Conservation (phyloP, 2,888 invertebrate genomes). For the Rotaria sp. region DNA sequence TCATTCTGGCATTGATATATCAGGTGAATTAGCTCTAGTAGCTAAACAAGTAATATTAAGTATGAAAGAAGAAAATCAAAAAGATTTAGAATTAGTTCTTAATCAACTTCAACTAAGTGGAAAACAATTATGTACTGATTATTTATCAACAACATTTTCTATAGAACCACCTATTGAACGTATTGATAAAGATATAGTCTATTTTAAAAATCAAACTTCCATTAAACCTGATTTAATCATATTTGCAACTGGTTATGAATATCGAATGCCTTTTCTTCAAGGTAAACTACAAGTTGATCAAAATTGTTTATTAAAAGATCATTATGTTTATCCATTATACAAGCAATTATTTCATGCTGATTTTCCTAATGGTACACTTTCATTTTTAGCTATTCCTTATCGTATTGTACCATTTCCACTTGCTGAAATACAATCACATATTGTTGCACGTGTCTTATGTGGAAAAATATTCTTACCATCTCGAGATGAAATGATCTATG, state of each 20-base stretch:
- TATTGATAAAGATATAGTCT: background rate
- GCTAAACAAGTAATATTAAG: background rate
- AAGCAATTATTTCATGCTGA: background rate
- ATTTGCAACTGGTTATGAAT: conserved; percentile 23
- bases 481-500: background rate
- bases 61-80: background rate
- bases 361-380: conserved; percentile 14
- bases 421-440: background rate
- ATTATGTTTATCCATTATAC: background rate
- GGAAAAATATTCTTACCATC: background rate
- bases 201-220: background rate
- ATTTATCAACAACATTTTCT: background rate
- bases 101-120: background rate
- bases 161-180: conserved; percentile 23
- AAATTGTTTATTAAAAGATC: background rate
- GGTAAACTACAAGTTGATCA: background rate
- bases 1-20: conserved; percentile 16
- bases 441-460: conserved; percentile 1
- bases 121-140: background rate
- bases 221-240: background rate
- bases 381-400: background rate
- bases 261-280: background rate
- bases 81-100: background rate
- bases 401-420: background rate
- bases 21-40: background rate